Percentiles rank a stretch among this genome's conserved stretches.
Conservation (phyloP, 1,140 invertebrate species). For the Campoletis sonorensis region DNA sequence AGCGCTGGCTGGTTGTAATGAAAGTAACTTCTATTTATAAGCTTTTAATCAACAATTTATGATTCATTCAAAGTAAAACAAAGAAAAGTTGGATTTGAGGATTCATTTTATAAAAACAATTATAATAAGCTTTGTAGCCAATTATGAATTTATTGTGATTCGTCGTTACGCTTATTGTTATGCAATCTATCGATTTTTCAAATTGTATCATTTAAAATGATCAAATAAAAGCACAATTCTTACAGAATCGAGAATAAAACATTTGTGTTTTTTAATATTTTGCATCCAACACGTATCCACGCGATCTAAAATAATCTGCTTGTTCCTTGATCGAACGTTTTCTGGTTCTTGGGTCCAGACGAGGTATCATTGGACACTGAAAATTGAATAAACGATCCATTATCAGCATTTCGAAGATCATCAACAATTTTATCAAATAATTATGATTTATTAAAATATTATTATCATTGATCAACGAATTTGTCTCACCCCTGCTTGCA, state of each 20-base stretch:
- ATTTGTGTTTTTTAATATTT: conserved; percentile 24
- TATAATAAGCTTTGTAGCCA: not conserved
- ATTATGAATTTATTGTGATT: no score
- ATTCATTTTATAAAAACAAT: not conserved
- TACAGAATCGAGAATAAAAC: conserved; percentile 19
- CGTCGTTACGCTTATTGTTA: no score
- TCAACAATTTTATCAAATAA: no score
- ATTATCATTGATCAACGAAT: conserved; percentile 8
- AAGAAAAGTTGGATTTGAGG: not conserved
- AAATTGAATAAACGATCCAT: conserved; percentile 40
- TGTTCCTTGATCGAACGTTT: conserved; percentile 56
- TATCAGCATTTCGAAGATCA: no score
- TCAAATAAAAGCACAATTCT: not conserved
- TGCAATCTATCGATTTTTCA: no score
- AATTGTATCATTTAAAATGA: no score
- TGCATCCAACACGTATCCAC: conserved; percentile 54
- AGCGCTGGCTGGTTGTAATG: not conserved
- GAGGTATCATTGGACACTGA: conserved; percentile 57
- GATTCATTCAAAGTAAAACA: not conserved
- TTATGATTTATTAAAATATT: no score
- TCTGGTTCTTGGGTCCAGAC: conserved; percentile 61
- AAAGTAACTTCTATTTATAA: conserved; percentile 32
- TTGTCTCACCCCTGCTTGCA: conserved; percentile 53
- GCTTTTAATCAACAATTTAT: conserved; percentile 11
- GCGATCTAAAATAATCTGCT: conserved; percentile 50